phyloP scores from a whole-genome alignment of 2,888 invertebrate genomes.

The Morpho achilles region DNA sequence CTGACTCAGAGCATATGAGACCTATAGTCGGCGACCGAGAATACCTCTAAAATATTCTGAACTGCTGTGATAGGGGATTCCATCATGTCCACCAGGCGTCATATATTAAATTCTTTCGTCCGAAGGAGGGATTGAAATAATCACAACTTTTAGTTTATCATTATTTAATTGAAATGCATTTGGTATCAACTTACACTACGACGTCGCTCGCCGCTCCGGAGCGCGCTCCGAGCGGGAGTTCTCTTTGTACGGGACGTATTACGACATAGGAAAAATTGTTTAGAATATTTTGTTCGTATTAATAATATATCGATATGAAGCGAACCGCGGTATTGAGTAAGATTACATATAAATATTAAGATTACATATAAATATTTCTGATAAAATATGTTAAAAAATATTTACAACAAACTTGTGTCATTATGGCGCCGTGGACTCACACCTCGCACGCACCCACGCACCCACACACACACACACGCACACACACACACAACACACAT shows the following conservation, averaged over 20 bases:
- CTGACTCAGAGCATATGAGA: no score
- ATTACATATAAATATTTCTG: conserved; percentile 19
- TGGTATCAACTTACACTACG: conserved; percentile 45
- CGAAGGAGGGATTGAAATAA: no score
- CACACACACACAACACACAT: neutral
- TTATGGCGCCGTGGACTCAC: neutral
- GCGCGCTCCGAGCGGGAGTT: neutral
- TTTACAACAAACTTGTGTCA: conserved; percentile 15
- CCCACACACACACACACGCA: neutral
- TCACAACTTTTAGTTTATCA: conserved; percentile 5
- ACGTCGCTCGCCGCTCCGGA: neutral
- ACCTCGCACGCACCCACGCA: neutral
- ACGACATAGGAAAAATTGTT: conserved; percentile 19
- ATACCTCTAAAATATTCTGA: no score
- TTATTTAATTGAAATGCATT: conserved; percentile 49
- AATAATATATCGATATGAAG: conserved; percentile 28
- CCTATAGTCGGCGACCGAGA: no score
- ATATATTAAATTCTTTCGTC: neutral
- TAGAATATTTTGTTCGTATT: conserved; percentile 27
- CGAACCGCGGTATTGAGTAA: conserved; percentile 17
- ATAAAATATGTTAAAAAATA: conserved; percentile 19
- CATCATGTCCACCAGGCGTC: no score
- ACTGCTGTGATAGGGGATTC: no score
- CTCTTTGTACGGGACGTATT: neutral
- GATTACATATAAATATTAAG: conserved; percentile 18